phyloP scores from a whole-genome alignment of 2,797 vertebrate species.

The Parauchenoglanis punctatus region DNA sequence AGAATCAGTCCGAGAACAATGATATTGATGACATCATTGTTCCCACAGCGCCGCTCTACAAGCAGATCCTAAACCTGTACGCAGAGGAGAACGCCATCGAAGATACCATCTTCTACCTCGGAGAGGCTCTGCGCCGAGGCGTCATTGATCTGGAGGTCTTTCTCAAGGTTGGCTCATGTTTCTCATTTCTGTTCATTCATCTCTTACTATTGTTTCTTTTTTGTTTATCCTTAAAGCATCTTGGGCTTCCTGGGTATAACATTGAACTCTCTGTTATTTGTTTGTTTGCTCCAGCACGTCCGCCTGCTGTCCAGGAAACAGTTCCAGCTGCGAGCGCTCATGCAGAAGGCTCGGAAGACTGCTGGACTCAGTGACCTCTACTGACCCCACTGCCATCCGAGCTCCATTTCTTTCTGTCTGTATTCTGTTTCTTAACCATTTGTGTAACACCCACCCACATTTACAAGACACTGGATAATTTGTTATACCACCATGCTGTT shows the following conservation, averaged over 20 bases:
- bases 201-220: not conserved
- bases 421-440: constrained; percentile 26
- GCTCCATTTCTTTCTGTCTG: constrained; percentile 8
- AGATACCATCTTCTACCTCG: constrained; percentile 98
- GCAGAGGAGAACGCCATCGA: constrained; percentile 98
- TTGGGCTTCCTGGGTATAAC: not conserved
- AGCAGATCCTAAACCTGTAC: constrained; percentile 97
- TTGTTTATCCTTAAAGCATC: not conserved
- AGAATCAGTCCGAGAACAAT: constrained; percentile 97
- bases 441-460: not conserved
- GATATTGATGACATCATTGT: constrained; percentile 98
- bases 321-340: constrained; percentile 97
- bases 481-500: not conserved
- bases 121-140: constrained; percentile 92
- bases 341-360: constrained; percentile 99
- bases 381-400: constrained; percentile 69
- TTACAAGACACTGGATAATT: constrained; percentile 11
- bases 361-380: constrained; percentile 97
- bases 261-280: constrained; percentile 17
- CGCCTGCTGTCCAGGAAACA: constrained; percentile 97
- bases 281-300: constrained; percentile 81
- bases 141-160: constrained; percentile 98
- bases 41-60: constrained; percentile 97
- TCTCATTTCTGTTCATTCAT: not conserved
- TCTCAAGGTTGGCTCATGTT: constrained; percentile 84